These are phyloP conservation scores for Lamellibrachia satsuma DNA, from an alignment of 2,888 invertebrate genomes.

Conservation along the genomic window DNA sequence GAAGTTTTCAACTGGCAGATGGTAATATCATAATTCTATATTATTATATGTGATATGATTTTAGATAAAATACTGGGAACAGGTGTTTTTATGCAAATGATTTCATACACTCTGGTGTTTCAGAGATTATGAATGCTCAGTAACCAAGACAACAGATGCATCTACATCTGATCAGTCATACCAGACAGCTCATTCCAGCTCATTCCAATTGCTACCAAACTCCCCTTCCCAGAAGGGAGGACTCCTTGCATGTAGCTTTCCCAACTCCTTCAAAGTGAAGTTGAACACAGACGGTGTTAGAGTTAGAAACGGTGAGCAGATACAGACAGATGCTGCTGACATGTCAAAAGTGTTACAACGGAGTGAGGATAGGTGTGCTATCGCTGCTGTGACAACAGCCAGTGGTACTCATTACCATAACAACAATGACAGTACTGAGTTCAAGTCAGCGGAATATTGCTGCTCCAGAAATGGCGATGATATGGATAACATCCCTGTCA, in stretches of 20 bases:
- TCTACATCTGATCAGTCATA: neutral
- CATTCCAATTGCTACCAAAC: neutral
- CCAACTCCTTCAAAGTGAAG: neutral
- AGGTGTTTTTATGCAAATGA: neutral
- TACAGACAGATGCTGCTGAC: neutral
- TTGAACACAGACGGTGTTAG: neutral
- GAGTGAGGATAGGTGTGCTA: neutral
- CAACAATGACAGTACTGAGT: neutral
- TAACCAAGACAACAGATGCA: neutral
- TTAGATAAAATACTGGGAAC: neutral
- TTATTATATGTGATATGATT: neutral
- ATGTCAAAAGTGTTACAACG: neutral
- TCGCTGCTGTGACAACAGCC: neutral
- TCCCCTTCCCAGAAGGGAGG: neutral
- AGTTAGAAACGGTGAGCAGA: neutral
- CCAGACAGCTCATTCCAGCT: neutral
- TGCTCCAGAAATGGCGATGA: neutral
- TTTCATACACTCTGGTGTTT: neutral
- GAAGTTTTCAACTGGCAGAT: neutral
- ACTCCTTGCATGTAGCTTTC: neutral
- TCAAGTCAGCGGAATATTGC: neutral
- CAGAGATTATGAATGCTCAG: neutral
- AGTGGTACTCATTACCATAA: neutral
- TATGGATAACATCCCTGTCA: neutral
- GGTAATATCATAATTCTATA: neutral